These are phyloP conservation scores for Ectemnius cavifrons DNA, from an alignment of 2,888 invertebrate genomes.

Conservation along the genomic window DNA sequence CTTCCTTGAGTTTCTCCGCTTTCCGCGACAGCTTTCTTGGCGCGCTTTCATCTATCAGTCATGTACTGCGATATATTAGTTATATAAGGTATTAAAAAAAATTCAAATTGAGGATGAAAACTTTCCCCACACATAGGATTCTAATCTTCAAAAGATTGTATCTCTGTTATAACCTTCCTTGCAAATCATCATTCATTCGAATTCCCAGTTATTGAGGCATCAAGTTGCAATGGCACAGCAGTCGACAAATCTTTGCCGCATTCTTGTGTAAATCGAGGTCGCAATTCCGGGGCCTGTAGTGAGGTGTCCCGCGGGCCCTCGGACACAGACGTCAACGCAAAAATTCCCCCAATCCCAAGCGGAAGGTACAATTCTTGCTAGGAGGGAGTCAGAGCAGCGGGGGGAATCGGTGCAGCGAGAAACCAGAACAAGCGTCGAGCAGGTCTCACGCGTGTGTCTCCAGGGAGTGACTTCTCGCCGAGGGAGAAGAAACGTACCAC, in stretches of 20 bases:
- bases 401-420: conserved; percentile 6
- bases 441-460: conserved; percentile 28
- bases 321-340: conserved; percentile 36
- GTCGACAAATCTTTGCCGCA: not conserved
- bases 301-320: not conserved
- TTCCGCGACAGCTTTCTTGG: too few relatives aligned
- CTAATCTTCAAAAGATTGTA: too few relatives aligned
- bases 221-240: not conserved
- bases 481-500: conserved; percentile 19
- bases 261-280: conserved; percentile 1
- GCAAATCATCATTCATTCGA: not conserved
- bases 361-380: not conserved
- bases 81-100: too few relatives aligned
- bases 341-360: not conserved
- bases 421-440: conserved; percentile 23
- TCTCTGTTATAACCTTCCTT: too few relatives aligned
- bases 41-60: too few relatives aligned
- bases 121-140: too few relatives aligned
- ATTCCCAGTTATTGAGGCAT: conserved; percentile 2
- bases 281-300: not conserved
- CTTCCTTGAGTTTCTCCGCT: too few relatives aligned
- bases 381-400: not conserved
- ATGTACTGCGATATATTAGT: too few relatives aligned
- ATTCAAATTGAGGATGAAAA: too few relatives aligned
- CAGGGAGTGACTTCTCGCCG: conserved; percentile 23